These are phyloP conservation scores for Cydia fagiglandana DNA, from an alignment of 1,140 invertebrate genomes.

Conservation along the genomic window DNA sequence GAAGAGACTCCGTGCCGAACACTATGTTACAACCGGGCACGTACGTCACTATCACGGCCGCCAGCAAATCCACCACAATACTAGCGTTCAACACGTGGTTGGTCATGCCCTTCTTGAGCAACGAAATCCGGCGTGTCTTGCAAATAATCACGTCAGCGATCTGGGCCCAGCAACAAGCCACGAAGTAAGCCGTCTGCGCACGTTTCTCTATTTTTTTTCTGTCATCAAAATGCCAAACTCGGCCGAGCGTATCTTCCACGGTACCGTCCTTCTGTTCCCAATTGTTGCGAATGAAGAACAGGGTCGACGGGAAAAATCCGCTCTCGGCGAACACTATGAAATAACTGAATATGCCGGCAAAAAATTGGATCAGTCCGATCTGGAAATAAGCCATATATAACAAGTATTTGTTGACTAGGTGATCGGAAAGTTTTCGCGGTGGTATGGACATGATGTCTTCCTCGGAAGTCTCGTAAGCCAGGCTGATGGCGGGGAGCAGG, in stretches of 20 bases:
- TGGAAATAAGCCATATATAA: conserved; percentile 90
- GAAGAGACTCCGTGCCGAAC: conserved; percentile 78
- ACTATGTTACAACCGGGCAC: conserved; percentile 84
- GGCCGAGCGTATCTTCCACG: conserved; percentile 89
- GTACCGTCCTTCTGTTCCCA: conserved; percentile 88
- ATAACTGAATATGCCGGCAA: conserved; percentile 92
- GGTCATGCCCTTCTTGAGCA: conserved; percentile 89
- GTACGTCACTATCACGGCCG: conserved; percentile 85
- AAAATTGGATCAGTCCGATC: conserved; percentile 93
- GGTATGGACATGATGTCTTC: conserved; percentile 92
- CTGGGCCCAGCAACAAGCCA: conserved; percentile 89
- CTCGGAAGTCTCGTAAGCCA: conserved; percentile 93
- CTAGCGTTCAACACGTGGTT: conserved; percentile 87
- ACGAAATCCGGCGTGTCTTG: conserved; percentile 88
- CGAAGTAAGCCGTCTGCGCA: conserved; percentile 90
- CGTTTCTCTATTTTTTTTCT: conserved; percentile 87
- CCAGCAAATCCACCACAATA: conserved; percentile 83
- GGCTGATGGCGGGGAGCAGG: conserved; percentile 89
- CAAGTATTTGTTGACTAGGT: conserved; percentile 88
- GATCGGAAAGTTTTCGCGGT: conserved; percentile 88
- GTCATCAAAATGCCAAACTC: conserved; percentile 85
- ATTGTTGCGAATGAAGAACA: conserved; percentile 82
- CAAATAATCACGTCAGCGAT: conserved; percentile 90
- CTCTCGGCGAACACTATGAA: conserved; percentile 93
- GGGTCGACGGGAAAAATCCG: conserved; percentile 85